Evolutionary conservation across 2,797 vertebrate genomes (phyloP), one percentile per base, ranked within the genome.

Genomic region (Clamator glandarius): DNA sequence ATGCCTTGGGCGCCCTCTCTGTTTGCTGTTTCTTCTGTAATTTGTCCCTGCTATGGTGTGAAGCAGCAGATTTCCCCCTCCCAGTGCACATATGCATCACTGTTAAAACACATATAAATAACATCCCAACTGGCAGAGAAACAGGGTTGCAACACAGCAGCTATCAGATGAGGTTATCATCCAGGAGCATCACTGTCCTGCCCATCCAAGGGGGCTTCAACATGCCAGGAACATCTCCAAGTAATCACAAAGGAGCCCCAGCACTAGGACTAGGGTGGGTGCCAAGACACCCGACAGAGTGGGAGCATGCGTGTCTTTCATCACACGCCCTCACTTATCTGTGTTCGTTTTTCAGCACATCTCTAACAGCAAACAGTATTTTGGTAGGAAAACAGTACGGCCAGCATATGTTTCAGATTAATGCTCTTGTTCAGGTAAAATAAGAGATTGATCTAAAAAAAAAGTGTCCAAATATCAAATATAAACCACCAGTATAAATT

Each of bases 71-170:
- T 70, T 41, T 29, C 17, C 50, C 59, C 9, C 29, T 87, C 35
- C 48, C 33, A 36, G 46, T 2, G 6, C 11, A 8, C 15, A 5
- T 12, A 4, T 10, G 4, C 41, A 5, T 35, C 5, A 4, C 33
- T 16, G n/a, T 11, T 28, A 19, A 31, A 8, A 15, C 19, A 54
- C 23, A 0, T 18, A 39, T 9, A 57, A 73, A 13, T 41, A 18
- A 7, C 15, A 12, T 11, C 39, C 29, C 24, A 1, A 4, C 51
- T 4, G 35, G 36, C 57, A 26, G 9, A 24, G 33, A 16, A 13
- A 23, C 2, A 1, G 21, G 21, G 17, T 13, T 15, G 55, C 23
- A 31, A 31, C 17, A 11, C 11, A 35, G 36, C 33, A 2, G 0
- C 5, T 12, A 69, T 62, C 77, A 25, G 76, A 51, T 20, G 54